phyloP scores from a whole-genome alignment of 2,797 vertebrate genomes.

The Craterocephalus amniculus region DNA sequence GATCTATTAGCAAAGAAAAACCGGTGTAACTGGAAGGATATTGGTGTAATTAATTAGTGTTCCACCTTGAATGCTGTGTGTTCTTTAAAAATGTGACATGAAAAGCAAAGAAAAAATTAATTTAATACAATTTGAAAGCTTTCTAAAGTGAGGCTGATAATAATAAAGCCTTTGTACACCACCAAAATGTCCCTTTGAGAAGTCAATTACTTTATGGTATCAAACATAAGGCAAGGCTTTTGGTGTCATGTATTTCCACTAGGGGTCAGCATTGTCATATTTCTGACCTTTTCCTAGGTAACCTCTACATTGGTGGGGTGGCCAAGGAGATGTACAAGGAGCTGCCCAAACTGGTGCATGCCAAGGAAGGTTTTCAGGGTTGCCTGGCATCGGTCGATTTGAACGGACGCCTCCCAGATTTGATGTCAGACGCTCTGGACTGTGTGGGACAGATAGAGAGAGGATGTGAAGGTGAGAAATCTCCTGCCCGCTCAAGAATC shows the following conservation, averaged over 20 bases:
- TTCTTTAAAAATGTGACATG: conserved; percentile 4
- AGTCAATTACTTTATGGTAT: not conserved
- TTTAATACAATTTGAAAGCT: not conserved
- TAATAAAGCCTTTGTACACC: conserved; percentile 1
- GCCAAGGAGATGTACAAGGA: conserved; percentile 95
- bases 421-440: conserved; percentile 94
- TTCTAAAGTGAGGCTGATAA: not conserved
- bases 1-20: conserved; percentile 1
- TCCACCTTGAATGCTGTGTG: conserved; percentile 4
- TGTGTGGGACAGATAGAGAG: conserved; percentile 97
- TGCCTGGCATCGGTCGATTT: conserved; percentile 95
- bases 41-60: conserved; percentile 6
- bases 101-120: not conserved
- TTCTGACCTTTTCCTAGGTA: conserved; percentile 80
- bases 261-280: conserved; percentile 71
- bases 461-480: conserved; percentile 93
- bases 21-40: not conserved
- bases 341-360: conserved; percentile 93
- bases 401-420: conserved; percentile 94
- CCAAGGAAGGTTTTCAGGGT: conserved; percentile 97
- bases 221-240: not conserved
- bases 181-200: not conserved
- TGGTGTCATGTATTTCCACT: conserved; percentile 48
- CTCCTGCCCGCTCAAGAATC: not conserved
- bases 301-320: conserved; percentile 93